Evolutionary conservation across 2,113 vertebrate species (phyloP).

Genomic region (Cricetomys ansorgei): DNA sequence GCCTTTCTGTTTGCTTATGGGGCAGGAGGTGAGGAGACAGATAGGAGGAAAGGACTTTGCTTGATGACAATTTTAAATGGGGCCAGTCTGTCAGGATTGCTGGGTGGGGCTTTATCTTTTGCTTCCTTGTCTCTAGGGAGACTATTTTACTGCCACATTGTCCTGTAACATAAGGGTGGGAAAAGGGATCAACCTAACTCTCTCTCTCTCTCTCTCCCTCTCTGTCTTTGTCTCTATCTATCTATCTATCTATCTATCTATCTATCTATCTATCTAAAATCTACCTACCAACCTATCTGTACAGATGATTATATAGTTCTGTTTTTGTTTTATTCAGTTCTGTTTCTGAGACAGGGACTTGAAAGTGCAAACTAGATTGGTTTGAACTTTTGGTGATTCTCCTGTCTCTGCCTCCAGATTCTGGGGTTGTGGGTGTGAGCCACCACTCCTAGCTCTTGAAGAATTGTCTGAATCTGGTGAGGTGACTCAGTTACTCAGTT

Average conservation of each 20-base stretch:
- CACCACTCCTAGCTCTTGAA: not conserved
- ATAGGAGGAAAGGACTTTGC: not conserved
- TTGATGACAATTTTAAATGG: not conserved
- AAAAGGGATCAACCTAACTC: not conserved
- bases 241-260: not conserved
- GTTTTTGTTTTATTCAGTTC: not conserved
- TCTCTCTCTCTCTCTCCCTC: not conserved
- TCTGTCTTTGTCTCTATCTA: not conserved
- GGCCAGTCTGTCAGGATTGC: not conserved
- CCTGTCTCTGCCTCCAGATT: not conserved
- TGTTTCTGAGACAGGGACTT: not conserved
- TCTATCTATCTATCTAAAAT: not conserved
- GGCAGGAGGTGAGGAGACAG: not conserved
- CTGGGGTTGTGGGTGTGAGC: not conserved
- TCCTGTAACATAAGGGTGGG: not conserved
- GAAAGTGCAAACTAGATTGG: not conserved
- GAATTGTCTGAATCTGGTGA: not conserved
- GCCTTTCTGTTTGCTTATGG: not conserved
- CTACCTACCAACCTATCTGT: not conserved
- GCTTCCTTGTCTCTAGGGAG: not conserved
- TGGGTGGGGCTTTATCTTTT: not conserved
- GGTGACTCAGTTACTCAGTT: not conserved
- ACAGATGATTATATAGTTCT: not conserved
- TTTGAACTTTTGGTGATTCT: not conserved
- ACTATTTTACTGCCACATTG: slow-evolving; percentile 13